Base-by-base conservation (phyloP, 2,797 vertebrate species). In the Phataginus tetradactyla region DNA sequence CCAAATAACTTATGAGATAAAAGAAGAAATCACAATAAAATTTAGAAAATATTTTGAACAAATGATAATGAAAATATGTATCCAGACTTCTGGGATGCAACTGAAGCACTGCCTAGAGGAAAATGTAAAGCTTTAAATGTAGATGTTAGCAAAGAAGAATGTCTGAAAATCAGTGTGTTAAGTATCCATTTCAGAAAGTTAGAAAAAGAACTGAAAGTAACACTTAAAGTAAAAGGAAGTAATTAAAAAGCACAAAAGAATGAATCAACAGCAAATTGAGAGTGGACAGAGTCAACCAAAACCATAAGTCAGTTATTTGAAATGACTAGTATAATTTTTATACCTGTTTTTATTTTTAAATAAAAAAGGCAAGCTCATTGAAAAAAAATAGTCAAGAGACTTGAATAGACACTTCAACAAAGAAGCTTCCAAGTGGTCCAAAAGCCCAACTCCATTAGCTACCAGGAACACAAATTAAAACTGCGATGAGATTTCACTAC, bases 381-480 rank as follows among this genome's bases (percentile, higher is more conserved):
- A 42, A 3, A n/a, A n/a, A 90, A 89, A 71, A 63, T 34, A 34
- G 27, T 34, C 25, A 72, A 83, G 42, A 94, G n/a, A 66, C 27
- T 89, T 86, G 4, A 55, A 81, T 14, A 77, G 21, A 77, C 29
- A 59, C 51, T 61, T 86, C 23, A 74, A 34, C 15, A 78, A 91
- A 86, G 23, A 86, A 39, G 34, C 42, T 78, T 57, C 4, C 9
- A 66, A 39, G 39, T 61, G 9, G 12, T 64, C 25, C 68, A n/a
- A n/a, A 91, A 64, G 27, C 23, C 32, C 37, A 64, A 59, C 25
- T 14, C 86, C 15, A 42, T 69, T 89, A 66, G n/a, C 32, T 74
- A 21, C 71, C 9, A 66, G 61, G 74, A 91, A 81, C 79, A 17
- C 66, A 90, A 89, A 71, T 79, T 83, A 81, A 95, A 95, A 64